Evolutionary conservation across 2,113 vertebrate genomes (phyloP), one percentile per base, ranked within the genome.

Genomic region (Hydrolagus affinis): DNA sequence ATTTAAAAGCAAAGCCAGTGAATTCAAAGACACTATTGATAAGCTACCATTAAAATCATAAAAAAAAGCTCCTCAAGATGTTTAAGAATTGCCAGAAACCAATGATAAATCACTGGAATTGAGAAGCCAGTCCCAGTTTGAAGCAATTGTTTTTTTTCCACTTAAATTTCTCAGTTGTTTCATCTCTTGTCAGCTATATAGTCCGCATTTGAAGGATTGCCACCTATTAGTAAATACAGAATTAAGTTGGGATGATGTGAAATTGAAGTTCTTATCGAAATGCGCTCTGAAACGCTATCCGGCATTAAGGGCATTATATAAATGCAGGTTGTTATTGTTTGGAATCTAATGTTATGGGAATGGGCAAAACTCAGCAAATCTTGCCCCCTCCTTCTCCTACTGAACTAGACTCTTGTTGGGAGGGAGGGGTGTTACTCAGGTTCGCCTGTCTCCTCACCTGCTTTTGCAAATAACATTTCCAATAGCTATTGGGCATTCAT

Each of bases 171-270:
- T 80, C 28, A 62, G 12, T 80, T 80, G n/a, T 80, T 23, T 80
- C 59, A 80, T 28, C 76, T 78, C 72, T 32, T 59, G 76, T 60
- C 56, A 60, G 25, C 57, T 25, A 28, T 62, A 60, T 17, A 78
- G 56, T 25, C 57, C 66, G 23, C 25, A 66, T 66, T 66, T 66
- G 77, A 66, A 25, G 15, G 77, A 4, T 83, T 83, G 60, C 23
- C 60, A 66, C 30, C 11, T 66, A n/a, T 60, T 21, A 62, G 76
- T 80, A 80, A 80, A 64, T 83, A n/a, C 60, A 66, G 62, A 30
- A 83, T 15, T 25, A 60, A 15, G 25, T 25, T 57, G 21, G 14
- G 14, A 66, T 15, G 25, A 64, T n/a, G n/a, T n/a, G n/a, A n/a
- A n/a, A n/a, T n/a, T n/a, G n/a, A n/a, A n/a, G n/a, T n/a, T n/a